Evolutionary conservation across 2,888 invertebrate species (phyloP), one percentile per base, ranked within the genome.

Genomic region (Zeuzera pyrina): DNA sequence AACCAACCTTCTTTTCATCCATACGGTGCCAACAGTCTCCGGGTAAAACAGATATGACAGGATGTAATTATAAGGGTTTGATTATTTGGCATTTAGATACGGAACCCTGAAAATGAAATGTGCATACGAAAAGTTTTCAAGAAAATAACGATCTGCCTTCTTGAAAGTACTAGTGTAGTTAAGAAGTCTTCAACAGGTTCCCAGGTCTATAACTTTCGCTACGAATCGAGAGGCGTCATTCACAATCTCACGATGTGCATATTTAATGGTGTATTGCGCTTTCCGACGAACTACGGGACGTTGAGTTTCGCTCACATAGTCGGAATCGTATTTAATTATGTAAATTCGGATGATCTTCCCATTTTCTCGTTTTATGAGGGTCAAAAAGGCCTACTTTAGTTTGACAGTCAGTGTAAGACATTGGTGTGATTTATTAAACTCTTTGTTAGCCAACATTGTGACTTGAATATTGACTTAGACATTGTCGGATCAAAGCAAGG

Each of bases 271-370:
- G 39, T 41, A 30, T 32, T 25, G 36, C 39, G 38, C 41, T 31
- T 31, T 33, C 31, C n/a, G 12, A 11, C 16, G 11, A 16, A 12
- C 16, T 7, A 11, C 26, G 21, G 29, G 14, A 22, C 36, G 26
- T 15, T 15, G 35, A 22, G 27, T 36, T 32, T 15, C 12, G 29
- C 15, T 34, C 30, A 6, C 37, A 37, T 19, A 34, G 32, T 45
- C 38, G 41, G 48, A 47, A 46, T 48, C 47, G 55, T 57, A 51
- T 56, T 74, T 66, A 74, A 73, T 73, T 67, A 74, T 72, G 65
- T 47, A 72, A 30, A 59, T 56, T 47, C 47, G 49, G 52, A 65
- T 69, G 51, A 69, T 63, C 58, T 44, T 43, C 45, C 42, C 56
- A 52, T 57, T 59, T 51, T 55, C 56, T 58, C 57, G 48, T 52